phyloP scores from a whole-genome alignment of 2,888 invertebrate species.

The Nesidiocoris tenuis region DNA sequence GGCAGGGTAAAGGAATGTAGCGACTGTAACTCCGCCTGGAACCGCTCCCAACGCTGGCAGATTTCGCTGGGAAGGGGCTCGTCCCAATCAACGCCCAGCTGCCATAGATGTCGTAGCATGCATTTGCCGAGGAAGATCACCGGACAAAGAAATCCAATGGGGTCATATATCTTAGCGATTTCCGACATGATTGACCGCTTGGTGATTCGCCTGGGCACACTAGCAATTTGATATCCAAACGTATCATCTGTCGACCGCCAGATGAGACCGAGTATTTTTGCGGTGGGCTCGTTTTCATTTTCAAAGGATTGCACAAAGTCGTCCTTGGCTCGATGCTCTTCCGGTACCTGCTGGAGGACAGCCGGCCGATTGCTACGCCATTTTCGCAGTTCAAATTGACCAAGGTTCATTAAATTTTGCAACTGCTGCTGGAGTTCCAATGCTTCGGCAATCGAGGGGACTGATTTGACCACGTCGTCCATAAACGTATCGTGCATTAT shows the following conservation, averaged over 20 bases:
- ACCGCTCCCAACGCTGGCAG: background rate
- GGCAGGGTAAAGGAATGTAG: background rate
- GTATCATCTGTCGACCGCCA: constrained; percentile 1
- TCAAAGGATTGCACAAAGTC: constrained; percentile 2
- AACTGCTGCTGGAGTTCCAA: background rate
- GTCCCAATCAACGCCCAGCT: constrained; percentile 9
- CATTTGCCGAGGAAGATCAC: constrained; percentile 16
- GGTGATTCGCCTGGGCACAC: background rate
- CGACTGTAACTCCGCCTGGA: background rate
- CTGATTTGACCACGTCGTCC: constrained; percentile 13
- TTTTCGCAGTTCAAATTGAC: constrained; percentile 10
- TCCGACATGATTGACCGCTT: constrained; percentile 6
- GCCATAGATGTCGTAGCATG: background rate
- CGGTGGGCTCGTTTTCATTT: background rate
- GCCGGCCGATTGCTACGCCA: background rate
- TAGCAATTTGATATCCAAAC: background rate
- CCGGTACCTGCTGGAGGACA: background rate
- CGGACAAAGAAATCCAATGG: constrained; percentile 9
- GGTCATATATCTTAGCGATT: constrained; percentile 15
- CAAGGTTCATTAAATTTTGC: background rate
- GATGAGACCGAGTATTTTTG: constrained; percentile 24
- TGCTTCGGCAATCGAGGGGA: background rate
- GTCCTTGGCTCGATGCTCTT: background rate
- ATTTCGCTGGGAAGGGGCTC: background rate
- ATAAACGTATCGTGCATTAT: background rate